Evolutionary conservation across 2,113 vertebrate species (phyloP), one percentile per base, ranked within the genome.

Genomic region (Burhinus oedicnemus): DNA sequence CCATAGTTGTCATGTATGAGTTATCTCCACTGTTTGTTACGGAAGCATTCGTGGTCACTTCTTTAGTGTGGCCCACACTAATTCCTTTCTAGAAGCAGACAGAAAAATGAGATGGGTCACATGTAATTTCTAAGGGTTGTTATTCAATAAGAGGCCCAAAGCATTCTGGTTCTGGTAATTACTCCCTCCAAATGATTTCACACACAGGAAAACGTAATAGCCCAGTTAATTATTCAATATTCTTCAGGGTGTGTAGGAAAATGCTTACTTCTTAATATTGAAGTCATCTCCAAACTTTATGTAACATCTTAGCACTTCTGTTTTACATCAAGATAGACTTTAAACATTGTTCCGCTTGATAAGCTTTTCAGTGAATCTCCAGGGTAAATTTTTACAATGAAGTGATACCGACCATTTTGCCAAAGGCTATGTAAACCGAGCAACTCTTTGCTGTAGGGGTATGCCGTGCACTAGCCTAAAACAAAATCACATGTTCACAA

Each of bases 1-100:
- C 16, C 93, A 97, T 32, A 11, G 55, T 61, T 55, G 98, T 98
- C 97, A 96, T 71, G 83, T 95, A 96, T 2, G 96, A 98, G 51
- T 93, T 91, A 62, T 96, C 97, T 29, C 97, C 97, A 2, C 58
- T 64, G 79, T 96, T 98, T 2, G 6, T 89, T 30, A 98, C 82
- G 25, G 25, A n/a, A 38, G 98, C 65, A 8, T 45, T 85, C 89
- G 64, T 49, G 32, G 86, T 95, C 83, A 96, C 27, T 40, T 96
- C 94, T 45, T 97, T 95, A 18, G 96, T 93, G 70, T 87, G 38
- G 42, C 88, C 97, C 64, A 98, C 87, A 96, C 90, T 78, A 97
- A n/a, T 16, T 97, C 84, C 49, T 82, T 60, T 68, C 98, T 97
- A 87, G 52, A 93, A 89, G 21, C 19, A 90, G 79, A 64, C 4